Conservation (phyloP, 1,140 invertebrate species). For the Colletes latitarsis region DNA sequence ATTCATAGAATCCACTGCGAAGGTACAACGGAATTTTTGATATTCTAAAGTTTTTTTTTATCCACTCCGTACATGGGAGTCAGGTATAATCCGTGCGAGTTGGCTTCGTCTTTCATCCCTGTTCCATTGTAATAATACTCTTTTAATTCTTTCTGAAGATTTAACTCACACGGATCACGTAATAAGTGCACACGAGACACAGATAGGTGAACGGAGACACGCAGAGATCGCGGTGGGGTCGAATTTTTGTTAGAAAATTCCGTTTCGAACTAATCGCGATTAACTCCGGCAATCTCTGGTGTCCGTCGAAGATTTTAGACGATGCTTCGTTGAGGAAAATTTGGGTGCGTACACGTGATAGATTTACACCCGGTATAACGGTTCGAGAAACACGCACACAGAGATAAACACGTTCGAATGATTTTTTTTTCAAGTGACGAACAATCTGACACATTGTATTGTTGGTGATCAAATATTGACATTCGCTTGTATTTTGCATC, state of each 20-base stretch:
- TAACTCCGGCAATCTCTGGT: slow-evolving; percentile 33
- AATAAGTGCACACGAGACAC: slow-evolving; percentile 76
- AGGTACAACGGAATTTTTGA: slow-evolving; percentile 72
- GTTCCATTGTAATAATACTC: not conserved
- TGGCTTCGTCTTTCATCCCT: slow-evolving; percentile 33
- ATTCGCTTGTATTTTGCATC: too few species aligned
- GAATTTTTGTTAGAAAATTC: slow-evolving; percentile 19
- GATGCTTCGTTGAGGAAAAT: slow-evolving; percentile 49
- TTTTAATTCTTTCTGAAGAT: not conserved
- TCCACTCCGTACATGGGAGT: slow-evolving; percentile 52
- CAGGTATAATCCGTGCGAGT: slow-evolving; percentile 60
- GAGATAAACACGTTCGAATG: not conserved
- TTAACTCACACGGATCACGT: slow-evolving; percentile 55
- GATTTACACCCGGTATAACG: slow-evolving; percentile 46
- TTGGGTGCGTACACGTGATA: slow-evolving; percentile 37
- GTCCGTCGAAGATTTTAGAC: slow-evolving; percentile 54
- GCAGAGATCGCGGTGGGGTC: slow-evolving; percentile 46
- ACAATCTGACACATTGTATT: too few species aligned
- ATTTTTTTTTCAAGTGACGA: too few species aligned
- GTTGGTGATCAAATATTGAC: too few species aligned
- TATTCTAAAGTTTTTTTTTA: slow-evolving; percentile 63
- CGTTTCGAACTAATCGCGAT: not conserved
- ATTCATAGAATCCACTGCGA: slow-evolving; percentile 72
- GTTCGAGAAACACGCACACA: slow-evolving; percentile 57
- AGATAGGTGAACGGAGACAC: slow-evolving; percentile 68